A percentile compares a stretch with the other conserved stretches of the same genome.
Evolutionary conservation across 1,140 invertebrate species (phyloP).

Genomic region (Rhysida immarginata): DNA sequence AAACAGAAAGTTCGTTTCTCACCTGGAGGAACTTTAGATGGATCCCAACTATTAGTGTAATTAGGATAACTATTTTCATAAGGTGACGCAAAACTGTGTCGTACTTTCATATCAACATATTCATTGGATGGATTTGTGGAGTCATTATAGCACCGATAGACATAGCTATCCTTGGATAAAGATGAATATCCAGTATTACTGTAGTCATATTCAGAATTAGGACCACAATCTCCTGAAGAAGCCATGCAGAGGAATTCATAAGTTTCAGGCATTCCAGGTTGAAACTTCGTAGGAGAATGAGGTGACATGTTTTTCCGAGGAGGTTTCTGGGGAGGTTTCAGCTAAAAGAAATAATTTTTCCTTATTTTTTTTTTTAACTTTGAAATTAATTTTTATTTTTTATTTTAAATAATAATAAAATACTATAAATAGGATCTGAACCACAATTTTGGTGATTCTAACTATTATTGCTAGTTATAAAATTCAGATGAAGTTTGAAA

Average conservation of each 20-base stretch:
- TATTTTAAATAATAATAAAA: too few relatives aligned
- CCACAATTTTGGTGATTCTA: too few relatives aligned
- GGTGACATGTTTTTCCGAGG: conserved; percentile 59
- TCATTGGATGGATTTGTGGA: not conserved
- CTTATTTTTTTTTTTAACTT: too few relatives aligned
- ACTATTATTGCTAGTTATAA: too few relatives aligned
- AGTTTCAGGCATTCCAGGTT: conserved; percentile 30
- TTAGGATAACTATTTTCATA: conserved; percentile 2
- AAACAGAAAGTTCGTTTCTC: not conserved
- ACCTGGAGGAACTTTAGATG: not conserved
- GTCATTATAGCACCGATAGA: not conserved
- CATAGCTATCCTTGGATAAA: not conserved
- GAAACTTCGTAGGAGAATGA: conserved; percentile 50
- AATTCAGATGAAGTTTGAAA: too few relatives aligned
- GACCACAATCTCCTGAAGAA: conserved; percentile 31
- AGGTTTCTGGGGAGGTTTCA: conserved; percentile 72
- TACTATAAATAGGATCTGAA: too few relatives aligned
- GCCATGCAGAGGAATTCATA: conserved; percentile 47
- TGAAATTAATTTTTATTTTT: too few relatives aligned
- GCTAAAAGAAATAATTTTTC: conserved; percentile 35
- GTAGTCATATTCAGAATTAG: too few relatives aligned
- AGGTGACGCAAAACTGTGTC: conserved; percentile 2
- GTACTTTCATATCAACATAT: conserved; percentile 10
- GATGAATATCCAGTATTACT: not conserved
- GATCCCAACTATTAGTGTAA: not conserved